Evolutionary conservation across 2,888 invertebrate genomes (phyloP), one percentile per base, ranked within the genome.

Genomic region (Megalurothrips usitatus): DNA sequence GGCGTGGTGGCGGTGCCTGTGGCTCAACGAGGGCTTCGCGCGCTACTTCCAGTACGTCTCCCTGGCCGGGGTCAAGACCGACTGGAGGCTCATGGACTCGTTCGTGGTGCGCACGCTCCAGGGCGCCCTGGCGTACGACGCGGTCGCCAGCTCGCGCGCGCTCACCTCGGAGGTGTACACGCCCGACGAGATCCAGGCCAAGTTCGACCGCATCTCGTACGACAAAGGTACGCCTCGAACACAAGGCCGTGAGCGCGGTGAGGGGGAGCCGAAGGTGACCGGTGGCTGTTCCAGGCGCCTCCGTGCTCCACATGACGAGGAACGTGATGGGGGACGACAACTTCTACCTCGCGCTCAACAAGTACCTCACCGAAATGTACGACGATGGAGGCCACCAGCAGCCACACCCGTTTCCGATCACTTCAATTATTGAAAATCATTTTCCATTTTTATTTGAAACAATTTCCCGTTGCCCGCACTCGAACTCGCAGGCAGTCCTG

Each of bases 71-170:
- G 89, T 90, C 12, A 86, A 87, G 28, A 89, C 90, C 0, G 87
- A 87, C 81, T 91, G 91, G 91, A 87, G 89, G 11, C 87, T 90
- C 87, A 89, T 89, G 87, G 89, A 91, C 68, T 89, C 90, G 85
- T 91, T 89, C 79, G 88, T 90, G n/a, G 86, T 90, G 19, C 85
- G 87, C 1, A 86, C 89, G 19, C 90, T 91, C 88, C 90, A 91
- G 83, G 86, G 68, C 68, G 68, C 68, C 23, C 68, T 75, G 11
- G 68, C 68, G 8, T 26, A 9, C 26, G 68, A 82, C 47, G 82
- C 82, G 26, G 80, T 81, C 12, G 47, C 52, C 48, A 26, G 58
- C 19, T 78, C 63, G 11, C 63, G 79, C 19, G 43, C 82, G 9
- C 82, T 82, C 23, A 81, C 81, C 1, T 48, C 79, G 6, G 28